Conservation (phyloP, 2,797 vertebrate species). For the Picus viridis region DNA sequence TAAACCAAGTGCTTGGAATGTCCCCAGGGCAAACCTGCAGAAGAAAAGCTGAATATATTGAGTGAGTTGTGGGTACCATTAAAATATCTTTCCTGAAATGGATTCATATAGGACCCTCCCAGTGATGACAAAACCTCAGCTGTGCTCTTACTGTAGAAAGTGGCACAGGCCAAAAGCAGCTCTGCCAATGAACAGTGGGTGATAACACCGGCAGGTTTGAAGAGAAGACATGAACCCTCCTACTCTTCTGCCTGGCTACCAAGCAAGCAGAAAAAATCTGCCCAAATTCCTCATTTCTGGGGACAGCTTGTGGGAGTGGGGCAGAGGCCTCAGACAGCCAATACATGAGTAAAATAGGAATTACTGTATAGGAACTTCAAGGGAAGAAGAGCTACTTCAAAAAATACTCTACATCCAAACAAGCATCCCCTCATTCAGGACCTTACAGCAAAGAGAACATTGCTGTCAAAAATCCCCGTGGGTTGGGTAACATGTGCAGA, state of each 20-base stretch:
- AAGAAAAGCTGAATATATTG: too few species aligned
- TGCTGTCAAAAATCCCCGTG: not conserved
- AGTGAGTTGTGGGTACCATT: not conserved
- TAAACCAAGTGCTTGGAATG: not conserved
- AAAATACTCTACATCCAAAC: fast-evolving
- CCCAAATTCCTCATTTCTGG: not conserved
- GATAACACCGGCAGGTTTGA: not conserved
- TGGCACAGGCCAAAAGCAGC: not conserved
- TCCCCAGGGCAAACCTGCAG: too few species aligned
- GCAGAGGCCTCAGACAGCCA: not conserved
- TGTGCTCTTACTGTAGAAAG: not conserved
- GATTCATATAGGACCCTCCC: not conserved
- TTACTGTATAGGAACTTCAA: not conserved
- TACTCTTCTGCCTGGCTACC: not conserved
- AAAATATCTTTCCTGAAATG: fast-evolving
- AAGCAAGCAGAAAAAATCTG: not conserved
- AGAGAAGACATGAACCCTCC: not conserved
- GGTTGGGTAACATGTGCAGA: fast-evolving
- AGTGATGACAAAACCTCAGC: not conserved
- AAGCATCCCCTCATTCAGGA: not conserved
- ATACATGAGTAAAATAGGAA: not conserved
- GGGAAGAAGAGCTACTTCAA: not conserved
- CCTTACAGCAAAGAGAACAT: not conserved
- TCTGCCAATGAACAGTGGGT: not conserved
- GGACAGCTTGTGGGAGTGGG: not conserved